phyloP scores from a whole-genome alignment of 2,888 invertebrate species.

The Ophioninae sp. region DNA sequence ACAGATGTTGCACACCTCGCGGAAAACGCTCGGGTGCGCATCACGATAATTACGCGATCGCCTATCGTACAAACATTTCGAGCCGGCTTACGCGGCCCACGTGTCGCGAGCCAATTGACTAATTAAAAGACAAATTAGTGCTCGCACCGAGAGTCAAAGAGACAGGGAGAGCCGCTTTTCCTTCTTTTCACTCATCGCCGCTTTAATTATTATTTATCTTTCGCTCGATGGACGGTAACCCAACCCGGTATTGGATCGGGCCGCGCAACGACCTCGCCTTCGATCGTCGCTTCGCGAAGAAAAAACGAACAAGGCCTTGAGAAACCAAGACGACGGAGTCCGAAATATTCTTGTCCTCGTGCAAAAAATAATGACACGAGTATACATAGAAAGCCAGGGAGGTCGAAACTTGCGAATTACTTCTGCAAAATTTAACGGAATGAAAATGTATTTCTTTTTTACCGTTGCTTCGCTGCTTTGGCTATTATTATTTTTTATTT shows the following conservation, averaged over 20 bases:
- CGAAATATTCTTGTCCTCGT: background rate
- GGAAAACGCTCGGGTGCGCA: slow-evolving; percentile 29
- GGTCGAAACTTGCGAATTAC: slow-evolving; percentile 8
- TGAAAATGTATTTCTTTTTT: no score
- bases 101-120: slow-evolving; percentile 1
- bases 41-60: slow-evolving; percentile 52
- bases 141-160: background rate
- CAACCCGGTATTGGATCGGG: no score
- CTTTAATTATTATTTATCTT: background rate
- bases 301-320: background rate
- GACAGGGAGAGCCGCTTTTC: no score
- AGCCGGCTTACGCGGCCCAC: slow-evolving; percentile 17
- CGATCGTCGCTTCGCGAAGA: no score
- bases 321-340: background rate
- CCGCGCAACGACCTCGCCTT: no score
- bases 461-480: no score
- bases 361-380: background rate
- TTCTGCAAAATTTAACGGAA: slow-evolving; percentile 2
- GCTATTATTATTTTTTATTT: no score
- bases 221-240: no score
- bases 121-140: background rate
- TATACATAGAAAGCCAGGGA: background rate
- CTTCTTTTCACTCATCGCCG: background rate
- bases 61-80: slow-evolving; percentile 22
- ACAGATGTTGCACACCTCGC: slow-evolving; percentile 55